Conservation (phyloP, 2,797 vertebrate genomes). For the Micropoecilia bifurca region DNA sequence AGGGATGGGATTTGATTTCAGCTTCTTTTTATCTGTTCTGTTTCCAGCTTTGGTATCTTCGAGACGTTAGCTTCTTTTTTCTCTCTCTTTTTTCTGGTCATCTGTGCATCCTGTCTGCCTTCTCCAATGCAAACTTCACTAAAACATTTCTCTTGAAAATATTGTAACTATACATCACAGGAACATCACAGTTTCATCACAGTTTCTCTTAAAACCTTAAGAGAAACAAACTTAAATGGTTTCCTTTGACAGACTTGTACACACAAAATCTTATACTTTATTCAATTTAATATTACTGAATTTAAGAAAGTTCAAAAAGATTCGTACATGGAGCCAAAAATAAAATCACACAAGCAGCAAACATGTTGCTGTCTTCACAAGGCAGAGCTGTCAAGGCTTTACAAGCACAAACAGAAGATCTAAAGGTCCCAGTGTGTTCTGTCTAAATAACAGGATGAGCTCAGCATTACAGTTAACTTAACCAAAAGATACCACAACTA, state of each 20-base stretch:
- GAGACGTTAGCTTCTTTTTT: conserved; percentile 8
- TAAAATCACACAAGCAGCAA: not conserved
- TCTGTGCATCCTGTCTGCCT: conserved; percentile 35
- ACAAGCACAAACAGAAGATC: not conserved
- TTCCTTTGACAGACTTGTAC: not conserved
- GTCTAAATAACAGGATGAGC: not conserved
- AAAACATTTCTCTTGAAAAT: not conserved
- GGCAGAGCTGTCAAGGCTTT: not conserved
- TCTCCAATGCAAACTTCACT: not conserved
- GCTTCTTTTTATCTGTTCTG: conserved; percentile 35
- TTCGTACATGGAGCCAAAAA: not conserved
- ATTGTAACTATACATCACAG: not conserved
- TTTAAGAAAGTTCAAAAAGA: not conserved
- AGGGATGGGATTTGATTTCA: conserved; percentile 28
- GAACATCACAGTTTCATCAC: too few species aligned
- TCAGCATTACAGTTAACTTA: not conserved
- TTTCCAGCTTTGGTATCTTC: conserved; percentile 18
- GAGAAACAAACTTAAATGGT: not conserved
- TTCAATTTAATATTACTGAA: not conserved
- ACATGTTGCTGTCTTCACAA: not conserved
- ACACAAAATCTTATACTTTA: not conserved
- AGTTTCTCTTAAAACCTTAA: not conserved
- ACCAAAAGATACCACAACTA: not conserved
- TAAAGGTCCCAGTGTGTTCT: not conserved
- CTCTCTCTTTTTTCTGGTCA: conserved; percentile 9